Percentiles rank a stretch among this genome's conserved stretches.
These are phyloP conservation scores for Melipona quadrifasciata DNA, from an alignment of 1,140 invertebrate genomes.

Conservation along the genomic window DNA sequence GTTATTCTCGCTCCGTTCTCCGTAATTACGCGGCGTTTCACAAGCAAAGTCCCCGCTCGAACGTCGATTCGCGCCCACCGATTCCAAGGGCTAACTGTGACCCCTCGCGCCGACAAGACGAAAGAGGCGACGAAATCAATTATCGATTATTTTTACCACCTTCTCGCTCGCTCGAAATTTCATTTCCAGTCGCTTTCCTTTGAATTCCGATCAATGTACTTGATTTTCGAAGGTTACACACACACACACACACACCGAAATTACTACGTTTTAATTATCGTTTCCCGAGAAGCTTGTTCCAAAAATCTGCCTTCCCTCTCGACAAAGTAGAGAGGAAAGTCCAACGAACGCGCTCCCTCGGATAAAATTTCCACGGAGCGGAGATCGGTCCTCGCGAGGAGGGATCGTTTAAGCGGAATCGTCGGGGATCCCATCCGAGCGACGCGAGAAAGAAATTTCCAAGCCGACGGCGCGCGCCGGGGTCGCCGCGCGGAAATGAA, in stretches of 20 bases:
- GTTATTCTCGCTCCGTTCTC: constrained; percentile 35
- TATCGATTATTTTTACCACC: not conserved
- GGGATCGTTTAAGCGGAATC: constrained; percentile 26
- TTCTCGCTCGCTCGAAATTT: not conserved
- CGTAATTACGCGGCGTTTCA: constrained; percentile 30
- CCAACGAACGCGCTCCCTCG: not conserved
- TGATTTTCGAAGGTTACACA: no score
- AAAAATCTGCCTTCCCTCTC: not conserved
- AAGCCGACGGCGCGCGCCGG: no score
- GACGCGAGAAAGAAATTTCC: no score
- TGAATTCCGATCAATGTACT: no score
- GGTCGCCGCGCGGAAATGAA: constrained; percentile 36
- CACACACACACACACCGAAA: not conserved
- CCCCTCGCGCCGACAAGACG: not conserved
- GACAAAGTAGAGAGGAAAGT: not conserved
- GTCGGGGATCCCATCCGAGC: not conserved
- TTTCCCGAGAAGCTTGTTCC: no score
- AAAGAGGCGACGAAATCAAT: constrained; percentile 9
- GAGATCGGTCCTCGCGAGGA: not conserved
- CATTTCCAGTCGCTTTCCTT: not conserved
- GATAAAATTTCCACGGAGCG: not conserved
- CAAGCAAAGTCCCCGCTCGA: constrained; percentile 3
- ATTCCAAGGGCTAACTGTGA: not conserved
- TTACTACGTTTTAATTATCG: not conserved
- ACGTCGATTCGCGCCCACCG: not conserved